Conservation (phyloP, 2,888 invertebrate species). For the Lithophane leautieri region DNA sequence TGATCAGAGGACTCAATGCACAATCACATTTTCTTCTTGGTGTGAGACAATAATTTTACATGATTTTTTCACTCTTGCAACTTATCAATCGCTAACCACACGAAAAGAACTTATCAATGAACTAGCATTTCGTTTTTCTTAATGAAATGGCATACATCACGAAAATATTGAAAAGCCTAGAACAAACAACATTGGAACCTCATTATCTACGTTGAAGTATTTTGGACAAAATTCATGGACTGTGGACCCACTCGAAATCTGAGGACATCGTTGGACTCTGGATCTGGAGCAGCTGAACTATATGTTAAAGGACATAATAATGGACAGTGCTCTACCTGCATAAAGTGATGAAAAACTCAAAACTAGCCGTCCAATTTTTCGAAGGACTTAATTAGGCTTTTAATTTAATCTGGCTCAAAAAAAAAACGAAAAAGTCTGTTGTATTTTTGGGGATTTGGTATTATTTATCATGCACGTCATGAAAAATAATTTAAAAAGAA, state of each 20-base stretch:
- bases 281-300: slow-evolving; percentile 33
- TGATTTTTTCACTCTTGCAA: slow-evolving; percentile 16
- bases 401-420: background rate
- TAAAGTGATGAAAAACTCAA: slow-evolving; percentile 19
- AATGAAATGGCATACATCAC: background rate
- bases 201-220: slow-evolving; percentile 16
- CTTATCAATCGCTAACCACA: background rate
- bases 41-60: slow-evolving; percentile 4
- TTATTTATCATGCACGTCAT: slow-evolving; percentile 1
- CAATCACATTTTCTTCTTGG: slow-evolving; percentile 28
- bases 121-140: background rate
- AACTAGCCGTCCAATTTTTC: background rate
- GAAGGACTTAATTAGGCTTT: background rate
- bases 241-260: slow-evolving; percentile 13
- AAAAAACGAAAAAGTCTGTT: background rate
- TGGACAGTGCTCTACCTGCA: slow-evolving; percentile 4
- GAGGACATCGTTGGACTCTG: slow-evolving; percentile 45
- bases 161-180: slow-evolving; percentile 5
- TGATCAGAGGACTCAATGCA: slow-evolving; percentile 28
- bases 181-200: slow-evolving; percentile 22
- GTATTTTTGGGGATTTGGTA: slow-evolving; percentile 3
- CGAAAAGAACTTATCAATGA: background rate
- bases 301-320: background rate
- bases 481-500: background rate
- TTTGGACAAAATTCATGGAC: slow-evolving; percentile 23